Base-by-base conservation (phyloP, 2,888 invertebrate genomes). In the Unio delphinus region DNA sequence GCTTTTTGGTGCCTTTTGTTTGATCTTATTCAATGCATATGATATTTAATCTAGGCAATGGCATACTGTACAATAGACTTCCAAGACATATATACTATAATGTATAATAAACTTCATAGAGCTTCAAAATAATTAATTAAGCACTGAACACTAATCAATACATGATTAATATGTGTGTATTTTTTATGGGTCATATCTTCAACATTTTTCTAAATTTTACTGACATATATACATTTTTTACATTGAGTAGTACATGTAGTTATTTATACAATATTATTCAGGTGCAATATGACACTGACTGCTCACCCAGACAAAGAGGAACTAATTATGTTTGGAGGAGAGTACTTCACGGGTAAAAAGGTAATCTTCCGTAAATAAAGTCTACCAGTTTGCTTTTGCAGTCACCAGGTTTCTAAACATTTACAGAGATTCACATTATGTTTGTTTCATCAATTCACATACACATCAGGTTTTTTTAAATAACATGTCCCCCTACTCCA, bases 301-400 rank as follows among this genome's bases (percentile, higher is more conserved):
- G 91, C 95, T 0, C 96, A 97, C 89, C 96, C 96, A 0, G 95
- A 94, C 74, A 94, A 94, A 88, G 96, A 97, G 85, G 96, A 97
- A 88, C 91, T 97, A 1, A 94, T 97, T 73, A 91, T 98, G 88
- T 95, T 95, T 90, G 97, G 97, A 0, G 98, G 98, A 61, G 97
- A 98, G 91, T 96, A 94, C 86, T 95, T 94, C 87, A 94, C 96
- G 91, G 97, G 97, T 0, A 93, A 94, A 86, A 95, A 94, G 91
- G 95, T 94, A 89, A 28, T 62, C n/a, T 55, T 58, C 59, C 17
- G 11, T 58, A 58, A 17, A 58, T 23, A 1, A 15, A n/a, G 59
- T 58, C 59, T 11, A 8, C 15, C 0, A 58, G 15, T 23, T 15
- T 58, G 59, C 17, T 58, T 58, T 15, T 1, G 59, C 45, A 45